Conservation (phyloP, 2,888 invertebrate genomes). For the Dexiosoma caninum region DNA sequence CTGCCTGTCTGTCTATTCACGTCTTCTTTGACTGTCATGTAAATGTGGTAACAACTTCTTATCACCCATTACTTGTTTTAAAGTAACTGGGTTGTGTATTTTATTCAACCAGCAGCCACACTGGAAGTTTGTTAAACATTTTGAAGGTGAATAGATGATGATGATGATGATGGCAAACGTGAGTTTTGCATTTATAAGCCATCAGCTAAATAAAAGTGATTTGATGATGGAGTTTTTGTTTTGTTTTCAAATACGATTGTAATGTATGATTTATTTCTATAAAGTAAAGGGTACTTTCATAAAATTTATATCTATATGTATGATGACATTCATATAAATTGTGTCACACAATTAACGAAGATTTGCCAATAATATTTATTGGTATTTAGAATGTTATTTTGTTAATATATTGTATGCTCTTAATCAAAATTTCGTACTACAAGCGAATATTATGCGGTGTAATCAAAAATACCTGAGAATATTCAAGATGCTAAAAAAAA, state of each 20-base stretch:
- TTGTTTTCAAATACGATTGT: background rate
- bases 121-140: background rate
- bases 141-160: slow-evolving; percentile 28
- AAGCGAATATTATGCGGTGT: no score
- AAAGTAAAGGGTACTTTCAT: background rate
- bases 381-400: no score
- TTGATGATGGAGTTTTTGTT: background rate
- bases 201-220: background rate
- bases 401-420: no score
- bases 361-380: no score
- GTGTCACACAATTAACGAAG: no score
- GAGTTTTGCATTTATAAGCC: background rate
- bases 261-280: background rate
- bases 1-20: background rate
- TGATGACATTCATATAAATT: no score
- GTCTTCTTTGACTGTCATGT: background rate
- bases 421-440: no score
- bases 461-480: no score
- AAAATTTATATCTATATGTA: background rate
- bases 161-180: slow-evolving; percentile 39
- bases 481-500: no score
- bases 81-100: background rate
- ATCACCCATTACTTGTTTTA: slow-evolving; percentile 30
- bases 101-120: background rate
- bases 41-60: slow-evolving; percentile 30